phyloP scores from a whole-genome alignment of 2,113 vertebrate species.

The human (Homo sapiens) region DNA sequence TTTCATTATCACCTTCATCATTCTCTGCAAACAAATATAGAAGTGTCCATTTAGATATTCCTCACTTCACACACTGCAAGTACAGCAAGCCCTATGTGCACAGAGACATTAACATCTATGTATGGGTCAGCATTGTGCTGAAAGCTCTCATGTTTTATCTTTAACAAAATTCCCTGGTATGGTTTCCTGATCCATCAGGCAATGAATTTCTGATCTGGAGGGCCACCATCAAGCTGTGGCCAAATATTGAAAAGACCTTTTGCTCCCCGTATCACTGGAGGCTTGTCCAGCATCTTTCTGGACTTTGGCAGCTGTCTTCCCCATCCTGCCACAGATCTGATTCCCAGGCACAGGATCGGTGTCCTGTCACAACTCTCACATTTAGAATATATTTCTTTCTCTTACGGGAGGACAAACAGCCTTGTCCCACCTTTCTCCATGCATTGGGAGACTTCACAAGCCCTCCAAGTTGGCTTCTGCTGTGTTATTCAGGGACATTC shows the following conservation, averaged over 20 bases:
- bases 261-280: too few species aligned
- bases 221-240: accelerated
- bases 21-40: neutral
- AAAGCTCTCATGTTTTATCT: neutral
- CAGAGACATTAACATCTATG: neutral
- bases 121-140: neutral
- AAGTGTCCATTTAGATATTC: neutral
- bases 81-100: neutral
- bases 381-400: neutral
- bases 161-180: neutral
- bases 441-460: too few species aligned
- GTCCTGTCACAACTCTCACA: neutral
- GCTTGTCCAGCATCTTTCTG: neutral
- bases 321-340: neutral
- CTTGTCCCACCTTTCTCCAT: too few species aligned
- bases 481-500: neutral
- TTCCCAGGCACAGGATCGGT: accelerated
- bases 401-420: too few species aligned
- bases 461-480: too few species aligned
- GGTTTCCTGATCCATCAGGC: neutral
- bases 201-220: neutral
- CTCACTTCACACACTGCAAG: neutral
- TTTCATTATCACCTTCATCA: neutral
- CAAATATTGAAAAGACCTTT: neutral
- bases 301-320: neutral